Evolutionary conservation across 2,113 vertebrate genomes (phyloP), one percentile per base, ranked within the genome.

Genomic region (Dicrurus megarhynchus): DNA sequence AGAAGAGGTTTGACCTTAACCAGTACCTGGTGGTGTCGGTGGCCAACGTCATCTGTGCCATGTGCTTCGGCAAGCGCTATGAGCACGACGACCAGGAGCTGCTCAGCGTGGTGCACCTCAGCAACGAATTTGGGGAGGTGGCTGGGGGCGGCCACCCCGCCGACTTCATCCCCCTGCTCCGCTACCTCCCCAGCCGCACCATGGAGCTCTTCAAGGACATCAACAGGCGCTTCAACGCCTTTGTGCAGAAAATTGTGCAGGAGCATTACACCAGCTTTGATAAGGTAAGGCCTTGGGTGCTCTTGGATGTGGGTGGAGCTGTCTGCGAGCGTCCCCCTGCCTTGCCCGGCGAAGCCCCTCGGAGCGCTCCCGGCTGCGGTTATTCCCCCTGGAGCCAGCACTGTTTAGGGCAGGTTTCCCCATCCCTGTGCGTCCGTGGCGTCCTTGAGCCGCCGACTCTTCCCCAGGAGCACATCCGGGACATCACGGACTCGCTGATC

Each of bases 401-500:
- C 3, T 46, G 6, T 16, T 13, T 22, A 13, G 30, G 49, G 35
- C 15, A 13, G 21, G 3, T n/a, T 57, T 60, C 24, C 28, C 46
- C 22, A 26, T 16, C 39, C 30, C 24, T 33, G 27, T 5, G 21
- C 67, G 41, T 24, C 41, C 4, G 0, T 6, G 32, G 12, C 50
- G 26, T 39, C 30, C 44, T 57, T 93, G 55, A 94, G 53, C 49
- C 35, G 3, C 26, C 0, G 13, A 8, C 82, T 42, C 37, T 42
- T 53, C 42, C 88, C 41, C 95, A 99, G 99, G 97, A 98, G 49
- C 97, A 98, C 67, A 99, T 99, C 59, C 98, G 99, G 44, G 99
- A 99, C 82, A 98, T 99, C 97, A 99, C 99, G 0, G 99, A 99
- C 89, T 99, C 99, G 1, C 98, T 99, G 65, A 99, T 99, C 1